Conservation (phyloP, 2,797 vertebrate genomes). For the Linurgus olivaceus region DNA sequence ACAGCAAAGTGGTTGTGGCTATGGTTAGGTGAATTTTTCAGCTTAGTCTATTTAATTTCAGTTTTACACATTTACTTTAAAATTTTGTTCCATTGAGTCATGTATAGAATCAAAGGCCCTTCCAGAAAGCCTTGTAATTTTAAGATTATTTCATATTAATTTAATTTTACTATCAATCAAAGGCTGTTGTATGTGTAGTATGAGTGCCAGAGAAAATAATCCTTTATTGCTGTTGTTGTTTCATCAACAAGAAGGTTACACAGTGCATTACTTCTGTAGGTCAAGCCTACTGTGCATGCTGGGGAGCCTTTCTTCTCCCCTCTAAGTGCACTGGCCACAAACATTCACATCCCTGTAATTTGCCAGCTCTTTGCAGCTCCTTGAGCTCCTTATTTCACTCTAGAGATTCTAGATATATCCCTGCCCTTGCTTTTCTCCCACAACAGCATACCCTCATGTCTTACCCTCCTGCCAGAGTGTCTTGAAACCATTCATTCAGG, state of each 20-base stretch:
- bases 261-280: background rate
- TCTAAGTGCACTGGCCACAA: background rate
- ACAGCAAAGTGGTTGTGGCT: background rate
- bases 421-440: background rate
- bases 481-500: background rate
- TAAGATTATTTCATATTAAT: constrained; percentile 57
- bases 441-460: background rate
- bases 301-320: constrained; percentile 19
- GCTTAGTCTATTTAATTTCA: background rate
- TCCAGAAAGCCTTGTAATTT: constrained; percentile 52
- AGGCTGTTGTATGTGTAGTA: background rate
- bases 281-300: constrained; percentile 18
- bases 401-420: background rate
- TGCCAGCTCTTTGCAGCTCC: background rate
- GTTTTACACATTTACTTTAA: constrained; percentile 21
- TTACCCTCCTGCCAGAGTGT: background rate
- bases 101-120: constrained; percentile 34
- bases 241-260: constrained; percentile 31
- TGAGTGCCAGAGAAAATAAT: constrained; percentile 26
- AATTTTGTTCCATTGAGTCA: background rate
- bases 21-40: background rate
- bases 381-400: background rate
- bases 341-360: background rate
- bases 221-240: constrained; percentile 47
- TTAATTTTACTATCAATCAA: constrained; percentile 50